Conservation (phyloP, 2,113 vertebrate genomes). For the Haemorhous mexicanus region DNA sequence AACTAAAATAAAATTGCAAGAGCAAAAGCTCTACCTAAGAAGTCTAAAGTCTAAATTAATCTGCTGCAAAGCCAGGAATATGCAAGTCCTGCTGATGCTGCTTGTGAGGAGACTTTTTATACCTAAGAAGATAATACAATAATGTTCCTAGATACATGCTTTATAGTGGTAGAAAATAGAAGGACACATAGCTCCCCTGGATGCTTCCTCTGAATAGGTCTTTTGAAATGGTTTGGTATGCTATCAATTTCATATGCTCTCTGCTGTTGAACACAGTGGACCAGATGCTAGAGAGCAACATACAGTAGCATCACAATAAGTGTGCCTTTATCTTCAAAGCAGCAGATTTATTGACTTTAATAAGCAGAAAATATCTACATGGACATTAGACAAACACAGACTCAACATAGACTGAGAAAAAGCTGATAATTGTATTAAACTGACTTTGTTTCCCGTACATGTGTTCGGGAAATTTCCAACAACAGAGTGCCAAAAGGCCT, state of each 20-base stretch:
- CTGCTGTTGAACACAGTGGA: constrained; percentile 46
- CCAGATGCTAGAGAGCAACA: constrained; percentile 55
- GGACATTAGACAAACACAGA: constrained; percentile 81
- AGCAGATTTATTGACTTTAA: constrained; percentile 80
- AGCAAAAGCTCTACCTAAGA: constrained; percentile 2
- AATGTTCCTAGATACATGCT: background rate
- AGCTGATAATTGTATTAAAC: constrained; percentile 80
- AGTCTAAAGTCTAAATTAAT: constrained; percentile 6
- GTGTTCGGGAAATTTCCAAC: constrained; percentile 77
- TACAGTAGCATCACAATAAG: constrained; percentile 51
- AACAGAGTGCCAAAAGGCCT: constrained; percentile 71
- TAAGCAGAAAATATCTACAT: constrained; percentile 77
- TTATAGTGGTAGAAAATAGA: background rate
- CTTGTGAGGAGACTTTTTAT: background rate
- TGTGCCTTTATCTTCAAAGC: constrained; percentile 67
- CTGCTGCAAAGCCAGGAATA: background rate
- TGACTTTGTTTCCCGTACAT: constrained; percentile 75
- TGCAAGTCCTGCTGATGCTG: background rate
- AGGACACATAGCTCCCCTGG: background rate
- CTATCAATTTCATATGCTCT: constrained; percentile 23
- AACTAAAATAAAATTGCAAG: constrained; percentile 20
- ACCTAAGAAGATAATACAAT: background rate
- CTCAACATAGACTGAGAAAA: constrained; percentile 78
- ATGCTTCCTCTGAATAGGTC: background rate
- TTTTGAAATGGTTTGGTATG: constrained; percentile 1